Evolutionary conservation across 2,113 vertebrate genomes (phyloP), one percentile per base, ranked within the genome.

Genomic region (Chloebia gouldiae): DNA sequence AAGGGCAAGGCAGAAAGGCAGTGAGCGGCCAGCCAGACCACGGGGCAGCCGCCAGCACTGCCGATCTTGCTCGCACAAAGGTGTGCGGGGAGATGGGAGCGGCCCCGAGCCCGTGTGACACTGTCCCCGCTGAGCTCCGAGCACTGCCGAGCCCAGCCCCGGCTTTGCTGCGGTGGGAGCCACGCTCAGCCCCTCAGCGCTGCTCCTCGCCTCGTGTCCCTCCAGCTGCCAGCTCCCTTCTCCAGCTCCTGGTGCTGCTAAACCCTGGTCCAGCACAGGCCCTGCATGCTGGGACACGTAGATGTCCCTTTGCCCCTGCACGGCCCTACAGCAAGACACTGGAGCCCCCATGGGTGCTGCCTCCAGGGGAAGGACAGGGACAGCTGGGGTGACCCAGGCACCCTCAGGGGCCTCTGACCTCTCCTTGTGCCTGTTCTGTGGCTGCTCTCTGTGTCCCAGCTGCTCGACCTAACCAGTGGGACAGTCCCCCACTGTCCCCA

Each of bases 1-100:
- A 97, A 95, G 95, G 82, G 75, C 72, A 90, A 96, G 73, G 79
- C 59, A 86, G 63, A 86, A 40, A 39, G 21, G 44, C 53, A 8
- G 60, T 91, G 86, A 92, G 37, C 10, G 1, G 54, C 33, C 84
- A 56, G 57, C 49, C n/a, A 1, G 35, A 13, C 16, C 54, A 0
- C 8, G 4, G 83, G 35, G 59, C 59, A 73, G 69, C 78, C 3
- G 6, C 70, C 40, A 2, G 57, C 9, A 1, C 51, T 20, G 47
- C 63, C 12, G 4, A 0, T 17, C 77, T 20, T 50, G 47, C 75
- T 63, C 3, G 1, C 54, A 37, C 56, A 1, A 8, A 33, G 72
- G 8, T 15, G 47, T 23, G 2, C 23, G 3, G 49, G 65, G 56
- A 50, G 42, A 15, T 10, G 7, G 63, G 39, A 30, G 28, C 1